A percentile compares a stretch with the other conserved stretches of the same genome.
Conservation (phyloP, 2,888 invertebrate species). For the Antheraea yamamai region DNA sequence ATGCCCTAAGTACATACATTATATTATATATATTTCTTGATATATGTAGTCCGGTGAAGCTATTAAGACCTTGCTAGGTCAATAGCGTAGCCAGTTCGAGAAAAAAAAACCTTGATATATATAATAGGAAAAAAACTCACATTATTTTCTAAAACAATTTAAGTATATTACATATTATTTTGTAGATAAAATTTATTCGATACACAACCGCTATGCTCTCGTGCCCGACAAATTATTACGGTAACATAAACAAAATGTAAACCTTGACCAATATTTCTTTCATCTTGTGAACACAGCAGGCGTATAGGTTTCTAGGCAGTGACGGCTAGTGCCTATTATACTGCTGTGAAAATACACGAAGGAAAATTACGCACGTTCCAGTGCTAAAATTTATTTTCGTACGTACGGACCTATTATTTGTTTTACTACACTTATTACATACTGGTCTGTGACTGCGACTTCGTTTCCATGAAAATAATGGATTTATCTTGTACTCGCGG, state of each 20-base stretch:
- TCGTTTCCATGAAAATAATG: neutral
- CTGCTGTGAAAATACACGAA: constrained; percentile 7
- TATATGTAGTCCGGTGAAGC: too few species aligned
- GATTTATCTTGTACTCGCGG: too few species aligned
- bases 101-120: too few species aligned
- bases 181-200: neutral
- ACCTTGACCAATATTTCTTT: constrained; percentile 50
- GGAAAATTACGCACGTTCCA: neutral
- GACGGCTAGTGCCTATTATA: constrained; percentile 35
- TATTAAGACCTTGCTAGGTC: too few species aligned
- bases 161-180: neutral
- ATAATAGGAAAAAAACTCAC: neutral
- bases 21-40: too few species aligned
- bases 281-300: constrained; percentile 31
- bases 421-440: neutral
- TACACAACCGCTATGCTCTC: neutral
- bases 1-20: too few species aligned
- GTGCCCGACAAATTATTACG: constrained; percentile 26
- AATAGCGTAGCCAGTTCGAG: too few species aligned
- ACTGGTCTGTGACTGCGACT: neutral
- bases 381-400: constrained; percentile 4
- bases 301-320: constrained; percentile 41
- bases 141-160: neutral
- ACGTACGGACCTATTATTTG: neutral
- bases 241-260: constrained; percentile 25